phyloP scores from a whole-genome alignment of 2,113 vertebrate genomes.

The Apteryx owenii region DNA sequence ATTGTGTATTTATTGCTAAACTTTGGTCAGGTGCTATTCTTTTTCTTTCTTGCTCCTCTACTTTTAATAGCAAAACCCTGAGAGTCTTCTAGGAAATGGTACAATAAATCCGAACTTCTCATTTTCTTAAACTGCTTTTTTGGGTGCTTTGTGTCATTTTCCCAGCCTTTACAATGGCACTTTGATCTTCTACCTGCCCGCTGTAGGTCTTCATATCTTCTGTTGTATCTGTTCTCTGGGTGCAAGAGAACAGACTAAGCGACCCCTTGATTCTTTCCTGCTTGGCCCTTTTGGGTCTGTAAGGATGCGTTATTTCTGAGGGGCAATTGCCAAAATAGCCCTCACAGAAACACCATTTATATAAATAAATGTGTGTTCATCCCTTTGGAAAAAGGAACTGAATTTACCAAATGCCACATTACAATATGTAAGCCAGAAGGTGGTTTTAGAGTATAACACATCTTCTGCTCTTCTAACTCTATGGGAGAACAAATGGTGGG shows the following conservation, averaged over 20 bases:
- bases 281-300: neutral
- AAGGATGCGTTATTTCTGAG: neutral
- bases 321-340: neutral
- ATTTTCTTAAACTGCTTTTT: neutral
- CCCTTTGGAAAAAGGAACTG: neutral
- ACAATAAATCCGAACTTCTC: neutral
- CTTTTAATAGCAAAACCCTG: neutral
- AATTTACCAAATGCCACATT: neutral
- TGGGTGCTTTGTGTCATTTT: neutral
- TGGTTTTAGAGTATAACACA: neutral
- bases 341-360: neutral
- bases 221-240: neutral
- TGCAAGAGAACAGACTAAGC: neutral
- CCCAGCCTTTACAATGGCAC: too few species aligned
- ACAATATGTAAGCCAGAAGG: neutral
- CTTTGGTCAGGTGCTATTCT: neutral
- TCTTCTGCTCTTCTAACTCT: neutral
- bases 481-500: neutral
- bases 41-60: neutral
- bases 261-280: neutral
- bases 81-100: neutral
- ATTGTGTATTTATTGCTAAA: neutral
- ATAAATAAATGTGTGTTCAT: neutral
- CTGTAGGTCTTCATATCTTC: neutral
- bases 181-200: neutral